Conservation (phyloP, 1,140 invertebrate species). For the Ostrea edulis region DNA sequence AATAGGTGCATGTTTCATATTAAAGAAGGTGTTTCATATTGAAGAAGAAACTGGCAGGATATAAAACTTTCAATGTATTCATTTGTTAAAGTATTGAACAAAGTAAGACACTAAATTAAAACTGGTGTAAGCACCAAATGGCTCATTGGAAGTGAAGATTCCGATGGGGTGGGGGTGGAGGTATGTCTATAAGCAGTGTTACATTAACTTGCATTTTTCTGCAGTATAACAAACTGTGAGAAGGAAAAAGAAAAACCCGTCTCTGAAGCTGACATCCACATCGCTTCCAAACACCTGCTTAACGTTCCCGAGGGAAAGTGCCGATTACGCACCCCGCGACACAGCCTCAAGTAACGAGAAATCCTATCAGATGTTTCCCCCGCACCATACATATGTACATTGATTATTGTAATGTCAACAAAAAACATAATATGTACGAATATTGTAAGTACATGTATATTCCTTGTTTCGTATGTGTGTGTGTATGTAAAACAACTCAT, state of each 20-base stretch:
- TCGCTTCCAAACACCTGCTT: background rate
- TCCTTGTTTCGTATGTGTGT: background rate
- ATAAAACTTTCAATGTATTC: too few relatives aligned
- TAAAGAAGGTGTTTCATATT: too few relatives aligned
- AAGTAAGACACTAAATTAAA: too few relatives aligned
- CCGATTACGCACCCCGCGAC: background rate
- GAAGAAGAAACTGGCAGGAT: too few relatives aligned
- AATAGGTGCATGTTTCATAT: too few relatives aligned
- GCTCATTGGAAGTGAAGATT: too few relatives aligned
- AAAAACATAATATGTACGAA: background rate
- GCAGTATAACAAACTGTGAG: background rate
- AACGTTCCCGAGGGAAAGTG: constrained; percentile 21
- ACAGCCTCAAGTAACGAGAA: constrained; percentile 1
- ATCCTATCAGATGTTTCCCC: background rate
- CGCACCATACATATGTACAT: too few relatives aligned
- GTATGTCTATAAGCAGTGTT: too few relatives aligned
- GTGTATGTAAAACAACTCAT: too few relatives aligned
- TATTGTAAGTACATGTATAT: background rate
- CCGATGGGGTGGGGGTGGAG: too few relatives aligned
- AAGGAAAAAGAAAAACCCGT: background rate
- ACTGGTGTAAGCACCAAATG: too few relatives aligned
- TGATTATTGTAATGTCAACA: background rate
- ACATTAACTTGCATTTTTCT: background rate
- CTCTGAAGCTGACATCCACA: background rate
- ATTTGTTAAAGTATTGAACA: too few relatives aligned